Percentiles rank a stretch among this genome's conserved stretches.
These are phyloP conservation scores for Bombus sibiricus DNA, from an alignment of 1,140 invertebrate genomes.

Conservation along the genomic window DNA sequence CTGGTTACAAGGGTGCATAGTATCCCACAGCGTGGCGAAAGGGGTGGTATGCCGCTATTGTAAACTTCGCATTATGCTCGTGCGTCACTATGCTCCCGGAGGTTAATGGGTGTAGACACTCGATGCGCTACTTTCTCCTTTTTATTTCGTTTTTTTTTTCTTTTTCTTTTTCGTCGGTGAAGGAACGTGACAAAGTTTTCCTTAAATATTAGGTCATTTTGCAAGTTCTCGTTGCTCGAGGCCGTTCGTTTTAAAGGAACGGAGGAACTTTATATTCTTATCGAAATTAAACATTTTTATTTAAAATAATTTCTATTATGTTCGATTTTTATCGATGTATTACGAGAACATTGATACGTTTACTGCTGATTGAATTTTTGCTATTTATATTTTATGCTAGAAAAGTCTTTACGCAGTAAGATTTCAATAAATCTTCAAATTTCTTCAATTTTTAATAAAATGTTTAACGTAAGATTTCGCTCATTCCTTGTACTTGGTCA, in stretches of 20 bases:
- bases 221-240: not conserved
- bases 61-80: constrained; percentile 60
- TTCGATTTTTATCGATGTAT: too few species aligned
- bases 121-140: not conserved
- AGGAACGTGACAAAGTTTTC: not conserved
- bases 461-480: not conserved
- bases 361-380: not conserved
- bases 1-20: constrained; percentile 54
- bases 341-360: too few species aligned
- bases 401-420: too few species aligned
- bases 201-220: not conserved
- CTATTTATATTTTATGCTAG: not conserved
- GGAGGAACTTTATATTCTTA: not conserved
- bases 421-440: too few species aligned
- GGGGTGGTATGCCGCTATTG: constrained; percentile 60
- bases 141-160: not conserved
- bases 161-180: not conserved
- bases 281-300: not conserved
- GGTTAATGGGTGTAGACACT: constrained; percentile 27
- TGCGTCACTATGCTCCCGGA: constrained; percentile 6
- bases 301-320: not conserved
- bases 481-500: too few species aligned
- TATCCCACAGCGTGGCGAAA: constrained; percentile 61
- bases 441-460: not conserved
- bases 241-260: not conserved